These are phyloP conservation scores for Cheracebus regulus DNA, from an alignment of 2,797 vertebrate species.

Conservation along the genomic window DNA sequence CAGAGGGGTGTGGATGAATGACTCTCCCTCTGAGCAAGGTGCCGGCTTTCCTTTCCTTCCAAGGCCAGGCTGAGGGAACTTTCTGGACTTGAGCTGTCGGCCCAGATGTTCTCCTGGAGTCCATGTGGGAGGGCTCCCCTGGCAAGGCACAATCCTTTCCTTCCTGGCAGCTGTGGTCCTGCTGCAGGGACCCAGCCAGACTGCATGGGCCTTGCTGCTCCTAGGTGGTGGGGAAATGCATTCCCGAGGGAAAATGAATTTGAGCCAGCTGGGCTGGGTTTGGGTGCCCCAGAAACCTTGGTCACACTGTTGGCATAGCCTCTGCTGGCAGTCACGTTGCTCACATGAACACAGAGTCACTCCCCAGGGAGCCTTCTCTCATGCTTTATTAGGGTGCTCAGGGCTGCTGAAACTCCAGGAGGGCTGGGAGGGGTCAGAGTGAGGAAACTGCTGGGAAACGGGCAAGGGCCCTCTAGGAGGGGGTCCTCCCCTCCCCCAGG, in stretches of 20 bases:
- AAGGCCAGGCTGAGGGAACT: background rate
- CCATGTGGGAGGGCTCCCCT: background rate
- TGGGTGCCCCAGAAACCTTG: conserved; percentile 47
- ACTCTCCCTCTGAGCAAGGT: background rate
- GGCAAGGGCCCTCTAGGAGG: background rate
- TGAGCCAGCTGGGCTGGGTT: conserved; percentile 26
- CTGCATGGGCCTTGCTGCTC: background rate
- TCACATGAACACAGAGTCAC: background rate
- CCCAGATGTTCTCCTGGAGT: background rate
- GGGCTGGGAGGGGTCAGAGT: background rate
- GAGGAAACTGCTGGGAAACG: background rate
- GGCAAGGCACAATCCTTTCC: background rate
- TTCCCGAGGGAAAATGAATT: conserved; percentile 23
- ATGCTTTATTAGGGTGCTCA: background rate
- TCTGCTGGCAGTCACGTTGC: background rate
- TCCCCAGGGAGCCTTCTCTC: background rate
- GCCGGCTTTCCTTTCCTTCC: conserved; percentile 36
- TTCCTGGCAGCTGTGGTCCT: background rate
- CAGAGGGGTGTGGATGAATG: background rate
- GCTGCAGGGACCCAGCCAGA: background rate
- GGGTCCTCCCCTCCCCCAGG: background rate
- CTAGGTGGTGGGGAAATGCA: conserved; percentile 8
- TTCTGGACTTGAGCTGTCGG: conserved; percentile 25
- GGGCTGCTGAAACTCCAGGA: background rate
- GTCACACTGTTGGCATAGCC: conserved; percentile 1